A percentile compares a stretch with the other conserved stretches of the same genome.
Conservation (phyloP, 2,113 vertebrate species). For the Carollia perspicillata region DNA sequence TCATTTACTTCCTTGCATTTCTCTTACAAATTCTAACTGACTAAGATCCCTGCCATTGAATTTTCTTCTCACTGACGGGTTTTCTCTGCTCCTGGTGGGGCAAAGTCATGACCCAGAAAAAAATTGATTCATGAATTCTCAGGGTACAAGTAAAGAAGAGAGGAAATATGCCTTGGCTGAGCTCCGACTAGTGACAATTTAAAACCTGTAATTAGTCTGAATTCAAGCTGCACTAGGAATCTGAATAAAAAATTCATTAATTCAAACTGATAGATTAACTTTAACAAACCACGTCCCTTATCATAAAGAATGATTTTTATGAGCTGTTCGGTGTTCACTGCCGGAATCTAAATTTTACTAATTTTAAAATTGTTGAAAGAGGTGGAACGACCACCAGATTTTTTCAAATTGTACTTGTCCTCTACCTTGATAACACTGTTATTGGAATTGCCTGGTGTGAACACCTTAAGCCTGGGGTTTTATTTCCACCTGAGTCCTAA, state of each 20-base stretch:
- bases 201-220: constrained; percentile 89
- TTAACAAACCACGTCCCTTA: constrained; percentile 84
- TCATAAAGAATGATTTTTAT: constrained; percentile 79
- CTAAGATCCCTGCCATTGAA: constrained; percentile 83
- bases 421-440: constrained; percentile 69
- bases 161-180: constrained; percentile 85
- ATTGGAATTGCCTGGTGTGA: constrained; percentile 74
- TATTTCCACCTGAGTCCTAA: constrained; percentile 61
- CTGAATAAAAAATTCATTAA: constrained; percentile 86
- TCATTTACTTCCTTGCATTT: constrained; percentile 81
- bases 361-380: constrained; percentile 78
- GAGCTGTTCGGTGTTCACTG: constrained; percentile 78
- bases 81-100: constrained; percentile 85
- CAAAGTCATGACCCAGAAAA: constrained; percentile 88
- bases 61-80: constrained; percentile 85
- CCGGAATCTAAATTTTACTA: constrained; percentile 77
- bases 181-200: constrained; percentile 87
- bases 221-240: constrained; percentile 86
- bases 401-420: constrained; percentile 34
- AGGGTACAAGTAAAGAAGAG: constrained; percentile 83
- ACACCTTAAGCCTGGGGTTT: constrained; percentile 76
- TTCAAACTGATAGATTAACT: constrained; percentile 87
- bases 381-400: constrained; percentile 56
- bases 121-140: constrained; percentile 89
- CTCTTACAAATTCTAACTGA: constrained; percentile 80